Base-by-base conservation (phyloP, 1,140 invertebrate genomes). In the Ganaspis sp. region DNA sequence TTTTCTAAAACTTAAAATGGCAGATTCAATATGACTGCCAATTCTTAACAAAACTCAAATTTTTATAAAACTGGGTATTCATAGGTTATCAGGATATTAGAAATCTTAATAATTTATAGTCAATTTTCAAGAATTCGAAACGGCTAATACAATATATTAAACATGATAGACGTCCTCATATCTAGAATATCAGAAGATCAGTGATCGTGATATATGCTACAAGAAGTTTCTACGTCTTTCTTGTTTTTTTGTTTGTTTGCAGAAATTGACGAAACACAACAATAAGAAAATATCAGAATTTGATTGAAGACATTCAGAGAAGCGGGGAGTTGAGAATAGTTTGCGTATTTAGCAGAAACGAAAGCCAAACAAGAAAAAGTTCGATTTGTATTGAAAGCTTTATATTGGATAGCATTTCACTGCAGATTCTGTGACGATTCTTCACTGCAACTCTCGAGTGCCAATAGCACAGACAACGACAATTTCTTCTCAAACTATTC, bases 281-380 rank as follows among this genome's bases (percentile, higher is more conserved):
- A 29, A 58, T 23, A 26, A 58, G 21, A 26, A 26, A 58, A 17
- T 64, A 26, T 64, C 15, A n/a, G 23, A 15, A 29, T 29, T 29
- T 26, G 29, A 11, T 72, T 54, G 34, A 17, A 34, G 49, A 58
- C 37, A 29, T 29, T 64, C 58, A n/a, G 5, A 64, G 58, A 64
- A 64, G 12, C 12, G 8, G 3, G 9, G 15, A 64, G 45, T 49
- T 49, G 29, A 64, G 58, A 54, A 75, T 81, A 72, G 23, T 75
- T 34, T 74, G 54, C 70, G 49, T 79, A 75, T 29, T 45, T 53
- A 64, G 15, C 15, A n/a, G 23, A 64, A 29, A 12, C 23, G 58
- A 64, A 34, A 64, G 58, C 12, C 26, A 64, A 64, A 64, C 23
- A 29, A 64, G 58, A 64, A 29, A 64, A 64, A 64, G 23, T 29